Evolutionary conservation across 2,888 invertebrate genomes (phyloP).

Genomic region (Hypomecis atomaria): DNA sequence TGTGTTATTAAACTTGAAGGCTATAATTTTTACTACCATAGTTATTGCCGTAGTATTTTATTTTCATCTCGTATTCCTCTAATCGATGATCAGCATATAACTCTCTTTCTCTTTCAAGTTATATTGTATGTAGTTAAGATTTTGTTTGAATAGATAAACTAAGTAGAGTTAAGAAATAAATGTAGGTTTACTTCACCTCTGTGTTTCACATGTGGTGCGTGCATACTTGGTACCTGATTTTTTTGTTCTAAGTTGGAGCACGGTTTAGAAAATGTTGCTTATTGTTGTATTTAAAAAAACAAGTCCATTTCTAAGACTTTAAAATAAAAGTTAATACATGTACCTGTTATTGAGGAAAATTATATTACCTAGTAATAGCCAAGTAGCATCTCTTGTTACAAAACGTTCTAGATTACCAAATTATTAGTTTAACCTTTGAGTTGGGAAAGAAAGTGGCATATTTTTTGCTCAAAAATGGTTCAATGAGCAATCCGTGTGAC

Average conservation of each 20-base stretch:
- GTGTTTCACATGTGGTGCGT: no score
- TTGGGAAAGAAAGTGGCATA: slow-evolving; percentile 7
- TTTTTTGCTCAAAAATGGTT: slow-evolving; percentile 33
- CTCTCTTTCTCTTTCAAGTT: background rate
- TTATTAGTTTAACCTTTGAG: background rate
- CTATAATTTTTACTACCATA: slow-evolving; percentile 30
- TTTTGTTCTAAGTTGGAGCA: no score
- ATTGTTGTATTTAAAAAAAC: no score
- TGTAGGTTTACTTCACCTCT: no score
- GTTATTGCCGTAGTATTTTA: slow-evolving; percentile 27
- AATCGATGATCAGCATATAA: slow-evolving; percentile 11
- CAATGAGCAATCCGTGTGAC: slow-evolving; percentile 50
- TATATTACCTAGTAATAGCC: background rate
- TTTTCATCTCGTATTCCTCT: slow-evolving; percentile 15
- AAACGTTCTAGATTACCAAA: background rate
- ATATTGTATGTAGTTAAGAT: no score
- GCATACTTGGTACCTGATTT: no score
- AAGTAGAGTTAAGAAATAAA: no score
- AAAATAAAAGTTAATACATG: no score
- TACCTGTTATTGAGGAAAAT: no score
- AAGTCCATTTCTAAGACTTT: no score
- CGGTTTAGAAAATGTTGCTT: no score
- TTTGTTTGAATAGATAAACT: background rate
- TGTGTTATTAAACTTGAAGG: slow-evolving; percentile 37
- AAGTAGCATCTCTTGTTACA: background rate